Conservation (phyloP, 2,888 invertebrate species). For the Candidula unifasciata region DNA sequence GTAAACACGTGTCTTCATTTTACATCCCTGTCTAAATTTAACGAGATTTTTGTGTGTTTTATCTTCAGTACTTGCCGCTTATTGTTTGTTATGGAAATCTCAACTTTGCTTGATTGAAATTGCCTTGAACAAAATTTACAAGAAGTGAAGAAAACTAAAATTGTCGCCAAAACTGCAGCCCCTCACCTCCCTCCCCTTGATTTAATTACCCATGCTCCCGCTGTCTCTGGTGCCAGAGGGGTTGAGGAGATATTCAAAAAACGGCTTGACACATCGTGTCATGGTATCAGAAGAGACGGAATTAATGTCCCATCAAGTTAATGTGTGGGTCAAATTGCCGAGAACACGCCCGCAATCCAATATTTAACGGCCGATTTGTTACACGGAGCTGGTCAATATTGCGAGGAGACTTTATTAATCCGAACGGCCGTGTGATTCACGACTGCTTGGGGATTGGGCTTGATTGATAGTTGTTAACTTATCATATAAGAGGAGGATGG, state of each 20-base stretch:
- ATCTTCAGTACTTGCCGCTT: too few relatives aligned
- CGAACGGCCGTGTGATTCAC: not conserved
- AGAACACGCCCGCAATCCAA: not conserved
- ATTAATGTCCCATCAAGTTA: not conserved
- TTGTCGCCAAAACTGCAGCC: not conserved
- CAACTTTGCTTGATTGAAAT: too few relatives aligned
- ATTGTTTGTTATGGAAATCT: too few relatives aligned
- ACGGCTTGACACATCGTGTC: not conserved
- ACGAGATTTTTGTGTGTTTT: too few relatives aligned
- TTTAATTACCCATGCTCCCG: too few relatives aligned
- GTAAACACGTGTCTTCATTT: too few relatives aligned
- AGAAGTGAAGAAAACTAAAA: not conserved
- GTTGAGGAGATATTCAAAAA: constrained; percentile 3
- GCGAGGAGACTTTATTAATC: constrained; percentile 8
- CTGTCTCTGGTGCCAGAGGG: not conserved
- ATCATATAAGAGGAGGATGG: too few relatives aligned
- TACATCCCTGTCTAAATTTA: too few relatives aligned
- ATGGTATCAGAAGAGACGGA: not conserved
- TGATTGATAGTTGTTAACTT: too few relatives aligned
- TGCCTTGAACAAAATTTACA: not conserved
- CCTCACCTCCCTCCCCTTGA: not conserved
- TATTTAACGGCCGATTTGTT: not conserved
- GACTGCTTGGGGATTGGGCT: too few relatives aligned
- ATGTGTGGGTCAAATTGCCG: constrained; percentile 3
- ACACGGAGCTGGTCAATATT: not conserved